Evolutionary conservation across 1,140 invertebrate genomes (phyloP), one percentile per base, ranked within the genome.

Genomic region (Conopomorpha cramerella): DNA sequence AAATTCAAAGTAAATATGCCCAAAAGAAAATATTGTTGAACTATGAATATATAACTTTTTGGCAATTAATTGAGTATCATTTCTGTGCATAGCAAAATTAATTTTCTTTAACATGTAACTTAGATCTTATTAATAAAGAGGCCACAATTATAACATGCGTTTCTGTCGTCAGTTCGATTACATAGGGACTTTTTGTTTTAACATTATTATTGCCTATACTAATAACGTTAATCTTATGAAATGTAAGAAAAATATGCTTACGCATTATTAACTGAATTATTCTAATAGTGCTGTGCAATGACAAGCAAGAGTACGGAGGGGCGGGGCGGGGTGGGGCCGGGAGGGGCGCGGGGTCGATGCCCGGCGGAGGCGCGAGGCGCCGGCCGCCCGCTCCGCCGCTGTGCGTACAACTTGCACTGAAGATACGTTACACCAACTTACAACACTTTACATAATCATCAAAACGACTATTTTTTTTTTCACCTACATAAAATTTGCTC

Each of bases 31-130:
- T 72, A 70, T 71, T 76, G 67, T 70, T 76, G 63, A 76, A 71
- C 67, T 76, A 76, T 72, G 67, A 72, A 76, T 76, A 76, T 72
- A 68, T 76, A 68, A 76, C 67, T 76, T 76, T 76, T 76, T 72
- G 71, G 71, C 71, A 76, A 72, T 76, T 67, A 65, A 72, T 76
- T 76, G 71, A 76, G 71, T 76, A 76, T 76, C 67, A 74, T 74
- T 72, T 76, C 62, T 76, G 70, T 76, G 70, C 70, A 76, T 76
- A 76, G 67, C 70, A 76, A 76, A 72, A 72, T 68, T 72, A 70
- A 70, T 72, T 68, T 72, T 67, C 55, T 72, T 70, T 70, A 72
- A 68, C 55, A 67, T 70, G 67, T 76, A 76, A 76, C 70, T 72
- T 76, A 76, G 67, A 76, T 76, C 70, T 76, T 76, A 76, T 68